Evolutionary conservation across 23 tunicate genomes (phyloP), one percentile per base, ranked within the genome.

Genomic region (Trididemnum clinides): DNA sequence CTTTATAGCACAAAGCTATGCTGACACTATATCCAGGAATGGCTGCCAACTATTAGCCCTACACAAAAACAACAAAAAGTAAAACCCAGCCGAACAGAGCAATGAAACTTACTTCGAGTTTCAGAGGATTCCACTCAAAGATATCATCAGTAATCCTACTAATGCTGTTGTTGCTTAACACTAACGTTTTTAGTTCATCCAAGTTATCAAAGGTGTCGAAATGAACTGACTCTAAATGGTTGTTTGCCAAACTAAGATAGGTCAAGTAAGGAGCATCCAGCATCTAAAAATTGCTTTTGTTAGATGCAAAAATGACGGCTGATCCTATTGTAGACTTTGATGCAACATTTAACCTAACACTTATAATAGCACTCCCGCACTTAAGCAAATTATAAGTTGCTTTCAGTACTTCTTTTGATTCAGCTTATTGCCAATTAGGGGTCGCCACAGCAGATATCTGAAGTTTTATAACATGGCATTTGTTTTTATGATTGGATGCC

Each of bases 41-140:
- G 25, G 18, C 10, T 51, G 12, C 21, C 15, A 15, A 30, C 69
- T 33, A n/a, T n/a, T n/a, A n/a, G n/a, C n/a, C n/a, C n/a, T n/a
- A n/a, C n/a, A n/a, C n/a, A n/a, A n/a, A n/a, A n/a, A n/a, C n/a
- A n/a, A n/a, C n/a, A n/a, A n/a, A n/a, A n/a, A n/a, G n/a, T n/a
- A n/a, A n/a, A n/a, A n/a, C n/a, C n/a, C n/a, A n/a, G n/a, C n/a
- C n/a, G n/a, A n/a, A n/a, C n/a, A n/a, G 54, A 10, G 15, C 70
- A 62, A 62, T 23, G n/a, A 23, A 37, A 57, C 50, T 57, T 62
- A 89, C 98, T 85, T 92, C 66, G 25, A 97, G 39, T 36, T 88
- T 78, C 63, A 97, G 62, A 20, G 99, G 99, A 83, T 97, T 97
- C 97, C 97, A 92, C 77, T 97, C 97, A 86, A 97, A 97, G 0